Base-by-base conservation (phyloP, 2,113 vertebrate species). In the Leucopsar rothschildi region DNA sequence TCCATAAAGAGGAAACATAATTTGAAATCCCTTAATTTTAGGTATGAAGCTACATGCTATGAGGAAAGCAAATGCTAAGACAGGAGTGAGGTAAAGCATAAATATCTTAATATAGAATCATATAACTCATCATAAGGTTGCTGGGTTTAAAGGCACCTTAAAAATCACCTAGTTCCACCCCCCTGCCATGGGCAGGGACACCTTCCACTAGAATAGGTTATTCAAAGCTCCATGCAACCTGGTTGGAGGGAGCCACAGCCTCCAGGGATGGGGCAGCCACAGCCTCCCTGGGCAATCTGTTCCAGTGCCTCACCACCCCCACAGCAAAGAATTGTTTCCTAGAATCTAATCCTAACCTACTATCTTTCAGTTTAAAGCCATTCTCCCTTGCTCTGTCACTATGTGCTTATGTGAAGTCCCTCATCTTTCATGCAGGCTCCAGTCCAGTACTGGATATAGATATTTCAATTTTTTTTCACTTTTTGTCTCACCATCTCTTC, bases 71-170 rank as follows among this genome's bases (percentile, higher is more conserved):
- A 61, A 10, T 31, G 10, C 37, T 71, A 92, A 66, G 77, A 37
- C 6, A 55, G 5, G 22, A 66, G 15, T 18, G 6, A 75, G 33
- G 11, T 3, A 4, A 85, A 63, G 21, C 23, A 90, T 9, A 2
- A 75, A 45, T 29, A 16, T 29, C 16, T 50, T 39, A 21, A 33
- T 11, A 55, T 6, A 52, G 7, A 52, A 52, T 19, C 44, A 27
- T 8, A 77, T 7, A 13, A 42, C 22, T 60, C 1, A 1, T 61
- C 31, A 60, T 33, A 22, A 73, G 10, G 12, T 56, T 0, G 0
- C 21, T 37, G 33, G 19, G 22, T 33, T 53, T 1, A 1, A 61
- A 45, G 8, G 19, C 18, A 53, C 28, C 15, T 53, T 28, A n/a
- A 61, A 61, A 52, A 53, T 24, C 45, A 39, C 13, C 19, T 16